phyloP scores from a whole-genome alignment of 2,888 invertebrate species.

The Sabatieria punctata region DNA sequence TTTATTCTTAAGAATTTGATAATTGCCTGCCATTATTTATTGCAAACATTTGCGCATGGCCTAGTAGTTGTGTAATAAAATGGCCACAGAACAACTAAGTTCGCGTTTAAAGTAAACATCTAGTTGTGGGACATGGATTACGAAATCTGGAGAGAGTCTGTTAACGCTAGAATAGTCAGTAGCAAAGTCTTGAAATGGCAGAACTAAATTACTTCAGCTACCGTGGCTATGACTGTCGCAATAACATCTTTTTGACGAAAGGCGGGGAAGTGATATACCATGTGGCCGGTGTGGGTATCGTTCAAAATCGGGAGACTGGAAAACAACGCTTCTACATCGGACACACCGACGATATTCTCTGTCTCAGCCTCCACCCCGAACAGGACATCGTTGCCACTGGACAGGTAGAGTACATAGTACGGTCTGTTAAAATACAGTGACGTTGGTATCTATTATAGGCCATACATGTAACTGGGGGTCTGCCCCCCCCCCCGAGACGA shows the following conservation, averaged over 20 bases:
- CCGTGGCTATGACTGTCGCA: slow-evolving; percentile 37
- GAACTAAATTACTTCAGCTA: slow-evolving; percentile 25
- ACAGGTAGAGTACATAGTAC: slow-evolving; percentile 31
- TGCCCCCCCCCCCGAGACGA: no score
- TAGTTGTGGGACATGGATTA: no score
- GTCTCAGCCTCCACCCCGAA: slow-evolving; percentile 34
- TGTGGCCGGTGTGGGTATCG: slow-evolving; percentile 36
- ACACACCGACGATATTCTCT: slow-evolving; percentile 38
- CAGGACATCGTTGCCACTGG: slow-evolving; percentile 36
- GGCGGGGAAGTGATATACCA: slow-evolving; percentile 35
- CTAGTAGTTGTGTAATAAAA: no score
- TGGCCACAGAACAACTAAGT: no score
- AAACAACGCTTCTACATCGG: slow-evolving; percentile 34
- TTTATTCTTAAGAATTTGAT: no score
- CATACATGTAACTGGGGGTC: no score
- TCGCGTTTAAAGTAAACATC: no score
- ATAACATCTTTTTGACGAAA: slow-evolving; percentile 35
- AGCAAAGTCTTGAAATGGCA: background rate
- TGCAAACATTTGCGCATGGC: no score
- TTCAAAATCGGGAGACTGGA: slow-evolving; percentile 30
- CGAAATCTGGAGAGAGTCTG: no score
- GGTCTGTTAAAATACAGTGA: no score
- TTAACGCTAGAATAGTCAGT: background rate
- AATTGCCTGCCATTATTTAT: no score
- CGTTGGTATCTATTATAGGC: no score